A percentile compares a stretch with the other conserved stretches of the same genome.
These are phyloP conservation scores for Tyto alba DNA, from an alignment of 2,113 vertebrate species.

Conservation along the genomic window DNA sequence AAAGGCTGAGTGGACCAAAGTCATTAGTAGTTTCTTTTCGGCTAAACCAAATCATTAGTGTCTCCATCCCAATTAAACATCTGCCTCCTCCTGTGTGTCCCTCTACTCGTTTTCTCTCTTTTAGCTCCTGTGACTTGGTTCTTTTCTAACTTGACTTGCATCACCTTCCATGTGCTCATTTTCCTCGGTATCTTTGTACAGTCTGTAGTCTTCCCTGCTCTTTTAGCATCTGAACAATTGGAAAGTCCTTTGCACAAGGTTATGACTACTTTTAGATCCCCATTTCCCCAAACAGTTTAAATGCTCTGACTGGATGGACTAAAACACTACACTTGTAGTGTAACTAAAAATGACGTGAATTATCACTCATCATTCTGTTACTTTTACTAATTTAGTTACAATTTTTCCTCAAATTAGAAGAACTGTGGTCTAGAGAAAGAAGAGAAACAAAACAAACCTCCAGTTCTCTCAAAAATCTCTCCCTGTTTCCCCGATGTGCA, in stretches of 20 bases:
- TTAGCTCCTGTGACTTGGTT: not conserved
- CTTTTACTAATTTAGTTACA: not conserved
- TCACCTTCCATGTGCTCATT: not conserved
- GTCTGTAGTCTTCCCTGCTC: not conserved
- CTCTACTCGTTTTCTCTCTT: not conserved
- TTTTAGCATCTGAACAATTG: not conserved
- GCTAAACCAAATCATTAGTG: not conserved
- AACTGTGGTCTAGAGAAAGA: not conserved
- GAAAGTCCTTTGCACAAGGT: not conserved
- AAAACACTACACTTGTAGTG: not conserved
- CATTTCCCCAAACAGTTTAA: not conserved
- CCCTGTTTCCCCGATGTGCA: not conserved
- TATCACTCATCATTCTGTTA: not conserved
- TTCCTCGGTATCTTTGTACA: rapidly evolving
- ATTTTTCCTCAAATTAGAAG: not conserved
- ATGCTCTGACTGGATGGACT: not conserved
- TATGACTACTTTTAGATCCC: not conserved
- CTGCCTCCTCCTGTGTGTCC: not conserved
- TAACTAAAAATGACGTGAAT: not conserved
- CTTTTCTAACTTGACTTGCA: not conserved
- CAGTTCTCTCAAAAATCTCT: not conserved
- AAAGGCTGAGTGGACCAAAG: not conserved
- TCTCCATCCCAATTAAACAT: not conserved
- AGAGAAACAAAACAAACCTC: not conserved
- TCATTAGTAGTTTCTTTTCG: not conserved